Base-by-base conservation (phyloP, 2,888 invertebrate species). In the Lucinisca nassula region DNA sequence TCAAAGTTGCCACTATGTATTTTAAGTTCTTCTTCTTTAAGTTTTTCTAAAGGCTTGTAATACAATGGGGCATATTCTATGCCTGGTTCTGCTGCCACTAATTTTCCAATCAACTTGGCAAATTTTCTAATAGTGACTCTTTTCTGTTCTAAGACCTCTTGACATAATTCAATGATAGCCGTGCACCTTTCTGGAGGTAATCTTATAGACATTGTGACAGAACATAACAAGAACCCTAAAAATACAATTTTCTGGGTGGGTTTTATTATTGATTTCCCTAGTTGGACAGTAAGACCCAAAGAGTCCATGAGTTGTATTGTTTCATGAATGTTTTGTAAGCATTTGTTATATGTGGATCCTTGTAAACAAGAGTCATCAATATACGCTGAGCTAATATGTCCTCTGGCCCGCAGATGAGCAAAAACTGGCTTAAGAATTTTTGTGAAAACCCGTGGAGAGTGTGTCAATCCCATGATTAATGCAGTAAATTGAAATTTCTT, bases 211-310 rank as follows among this genome's bases (percentile, higher is more conserved):
- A n/a, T n/a, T n/a, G n/a, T n/a, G n/a, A n/a, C n/a, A n/a, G 90
- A 90, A 58, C 90, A 83, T n/a, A n/a, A n/a, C n/a, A n/a, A n/a
- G n/a, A n/a, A n/a, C n/a, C n/a, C n/a, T n/a, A n/a, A n/a, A n/a
- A 89, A 90, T 27, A 76, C 70, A 27, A 91, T 85, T 45, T 85
- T 49, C 77, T 87, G 78, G 27, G 79, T 72, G 0, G 90, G 87
- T 14, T 49, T 30, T 21, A 89, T 76, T n/a, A 83, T 77, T 21
- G 92, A 91, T 79, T 91, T 91, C 1, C 81, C 72, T 38, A 79
- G 79, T 70, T 92, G 76, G 21, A 92, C 76, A 14, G 77, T 82
- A n/a, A 91, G 84, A 6, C 92, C 92, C 70, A 90, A 27, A 78
- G 27, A 6, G 87, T 85, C n/a, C n/a, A n/a, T n/a, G n/a, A n/a